Conservation (phyloP, 2,888 invertebrate species). For the Drosophila lutescens region DNA sequence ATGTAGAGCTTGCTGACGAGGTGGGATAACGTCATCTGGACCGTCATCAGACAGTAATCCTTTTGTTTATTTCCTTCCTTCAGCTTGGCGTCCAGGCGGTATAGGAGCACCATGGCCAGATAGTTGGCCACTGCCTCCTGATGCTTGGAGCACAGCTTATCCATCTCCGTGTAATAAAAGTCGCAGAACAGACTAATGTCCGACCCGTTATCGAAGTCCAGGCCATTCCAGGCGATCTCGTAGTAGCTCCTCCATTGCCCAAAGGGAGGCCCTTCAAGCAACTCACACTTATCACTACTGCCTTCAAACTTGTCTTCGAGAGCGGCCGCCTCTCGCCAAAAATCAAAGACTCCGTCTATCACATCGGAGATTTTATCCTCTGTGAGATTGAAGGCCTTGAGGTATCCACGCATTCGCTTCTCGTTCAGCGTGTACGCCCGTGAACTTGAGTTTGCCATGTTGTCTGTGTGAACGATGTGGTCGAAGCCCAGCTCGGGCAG, state of each 20-base stretch:
- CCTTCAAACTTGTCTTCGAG: conserved; percentile 63
- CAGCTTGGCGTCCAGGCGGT: conserved; percentile 73
- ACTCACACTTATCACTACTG: conserved; percentile 44
- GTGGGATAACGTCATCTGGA: conserved; percentile 53
- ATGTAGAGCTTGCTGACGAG: conserved; percentile 74
- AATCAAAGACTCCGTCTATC: conserved; percentile 69
- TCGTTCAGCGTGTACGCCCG: conserved; percentile 74
- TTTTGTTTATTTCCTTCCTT: conserved; percentile 63
- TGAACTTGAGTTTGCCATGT: conserved; percentile 72
- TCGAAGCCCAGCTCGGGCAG: conserved; percentile 81
- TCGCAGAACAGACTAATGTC: conserved; percentile 58
- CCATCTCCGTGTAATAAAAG: conserved; percentile 68
- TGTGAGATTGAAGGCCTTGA: conserved; percentile 65
- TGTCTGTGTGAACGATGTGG: conserved; percentile 77
- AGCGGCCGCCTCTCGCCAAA: conserved; percentile 68
- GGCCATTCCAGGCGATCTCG: conserved; percentile 76
- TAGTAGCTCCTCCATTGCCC: conserved; percentile 69
- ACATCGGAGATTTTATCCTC: conserved; percentile 55
- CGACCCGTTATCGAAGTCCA: conserved; percentile 21
- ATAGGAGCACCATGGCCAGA: conserved; percentile 78
- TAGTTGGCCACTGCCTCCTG: conserved; percentile 80
- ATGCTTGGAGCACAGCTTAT: conserved; percentile 63
- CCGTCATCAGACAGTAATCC: conserved; percentile 62
- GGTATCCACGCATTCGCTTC: conserved; percentile 74
- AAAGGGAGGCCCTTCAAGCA: conserved; percentile 11